Conservation (phyloP, 2,113 vertebrate species). For the Petroica traversi region DNA sequence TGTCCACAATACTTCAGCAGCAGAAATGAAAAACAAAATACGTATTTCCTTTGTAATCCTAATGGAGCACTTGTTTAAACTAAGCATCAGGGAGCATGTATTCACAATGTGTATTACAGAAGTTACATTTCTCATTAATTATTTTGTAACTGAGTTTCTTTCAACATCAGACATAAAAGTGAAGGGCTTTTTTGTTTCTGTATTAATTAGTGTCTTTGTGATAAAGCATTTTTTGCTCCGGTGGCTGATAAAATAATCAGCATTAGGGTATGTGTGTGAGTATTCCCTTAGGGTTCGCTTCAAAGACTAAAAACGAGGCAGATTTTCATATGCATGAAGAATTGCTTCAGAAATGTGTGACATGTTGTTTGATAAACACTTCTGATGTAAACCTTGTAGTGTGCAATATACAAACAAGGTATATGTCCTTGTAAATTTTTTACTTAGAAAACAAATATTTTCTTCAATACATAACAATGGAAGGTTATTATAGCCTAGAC, state of each 20-base stretch:
- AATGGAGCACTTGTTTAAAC: neutral
- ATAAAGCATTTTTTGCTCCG: slow-evolving; percentile 29
- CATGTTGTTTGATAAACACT: slow-evolving; percentile 47
- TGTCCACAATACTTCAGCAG: neutral
- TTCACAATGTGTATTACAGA: neutral
- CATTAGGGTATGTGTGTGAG: neutral
- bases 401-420: neutral
- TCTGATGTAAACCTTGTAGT: neutral
- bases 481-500: neutral
- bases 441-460: neutral
- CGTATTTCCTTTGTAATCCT: slow-evolving; percentile 10
- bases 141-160: slow-evolving; percentile 42
- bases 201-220: slow-evolving; percentile 57
- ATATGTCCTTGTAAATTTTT: neutral
- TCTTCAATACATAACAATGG: neutral
- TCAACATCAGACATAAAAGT: slow-evolving; percentile 47
- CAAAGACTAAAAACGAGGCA: slow-evolving; percentile 44
- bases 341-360: slow-evolving; percentile 17
- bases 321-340: neutral
- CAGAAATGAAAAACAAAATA: neutral
- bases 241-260: slow-evolving; percentile 51
- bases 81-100: neutral
- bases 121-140: slow-evolving; percentile 40
- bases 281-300: slow-evolving; percentile 43
- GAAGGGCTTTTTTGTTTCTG: slow-evolving; percentile 46